Evolutionary conservation across 2,797 vertebrate species (phyloP), one percentile per base, ranked within the genome.

Genomic region (Sarcoramphus papa): DNA sequence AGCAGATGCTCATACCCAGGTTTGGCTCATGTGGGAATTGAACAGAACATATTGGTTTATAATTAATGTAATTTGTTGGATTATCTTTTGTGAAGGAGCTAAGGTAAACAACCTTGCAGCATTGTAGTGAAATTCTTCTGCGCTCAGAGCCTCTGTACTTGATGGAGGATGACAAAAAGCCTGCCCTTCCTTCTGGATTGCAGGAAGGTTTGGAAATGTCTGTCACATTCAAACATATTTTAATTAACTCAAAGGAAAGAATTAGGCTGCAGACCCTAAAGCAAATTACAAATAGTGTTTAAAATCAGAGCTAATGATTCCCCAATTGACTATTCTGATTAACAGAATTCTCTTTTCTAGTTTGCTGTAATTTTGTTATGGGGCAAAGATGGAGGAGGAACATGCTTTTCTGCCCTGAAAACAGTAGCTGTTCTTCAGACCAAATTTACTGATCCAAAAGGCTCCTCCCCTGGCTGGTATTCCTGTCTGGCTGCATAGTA

Each of bases 41-140:
- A 97, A 98, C 96, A 97, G 98, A 99, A 99, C 99, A 99, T 99
- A 99, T 99, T 99, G 99, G 99, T 99, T 99, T 99, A 99, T 99
- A 99, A 99, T 99, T 99, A 99, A 99, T 99, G 98, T 99, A 99
- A 99, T 99, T 99, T 99, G 99, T 98, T 98, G 98, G 98, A 98
- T 99, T 99, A 99, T 99, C 98, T 99, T 99, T 99, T 98, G 98
- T 99, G 98, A 99, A 99, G 98, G 98, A 98, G 98, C 96, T 98
- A 98, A 99, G 99, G 98, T 99, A 98, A 99, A 98, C 98, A 98
- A 98, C 98, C 98, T 98, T 98, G 96, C 97, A 96, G 96, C 97
- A 97, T 92, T 98, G 97, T 98, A 97, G 97, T 95, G 95, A 93
- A 97, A 97, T 97, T 97, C 96, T 97, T 97, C 84, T 92, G 93